These are phyloP conservation scores for Agapornis roseicollis DNA, from an alignment of 2,113 vertebrate species.

Conservation along the genomic window DNA sequence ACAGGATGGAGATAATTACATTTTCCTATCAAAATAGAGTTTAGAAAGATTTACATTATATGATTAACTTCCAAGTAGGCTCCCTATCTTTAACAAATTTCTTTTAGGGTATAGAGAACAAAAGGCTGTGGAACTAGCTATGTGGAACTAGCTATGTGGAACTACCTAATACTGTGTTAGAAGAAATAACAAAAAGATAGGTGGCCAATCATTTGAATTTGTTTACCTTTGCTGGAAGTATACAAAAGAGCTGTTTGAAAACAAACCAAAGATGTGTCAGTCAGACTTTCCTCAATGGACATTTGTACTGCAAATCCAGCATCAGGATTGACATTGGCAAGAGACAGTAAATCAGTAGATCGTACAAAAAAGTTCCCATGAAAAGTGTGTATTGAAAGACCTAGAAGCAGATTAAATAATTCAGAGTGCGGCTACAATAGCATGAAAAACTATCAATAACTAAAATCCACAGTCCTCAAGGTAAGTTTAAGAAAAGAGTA, in stretches of 20 bases:
- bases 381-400: conserved; percentile 97
- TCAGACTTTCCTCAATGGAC: conserved; percentile 92
- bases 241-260: conserved; percentile 97
- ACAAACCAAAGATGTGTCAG: conserved; percentile 91
- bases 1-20: neutral
- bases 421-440: neutral
- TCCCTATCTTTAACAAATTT: neutral
- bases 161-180: neutral
- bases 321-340: conserved; percentile 97
- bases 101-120: neutral
- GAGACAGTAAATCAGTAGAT: conserved; percentile 93
- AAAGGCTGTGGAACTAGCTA: neutral
- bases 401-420: conserved; percentile 65
- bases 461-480: neutral
- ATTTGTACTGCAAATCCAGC: conserved; percentile 97
- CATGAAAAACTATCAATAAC: neutral
- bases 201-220: neutral
- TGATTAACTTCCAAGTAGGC: neutral
- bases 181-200: neutral
- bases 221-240: conserved; percentile 95
- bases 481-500: neutral
- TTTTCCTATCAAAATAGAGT: neutral
- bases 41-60: neutral
- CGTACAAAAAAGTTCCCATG: conserved; percentile 98
- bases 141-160: neutral